Evolutionary conservation across 2,797 vertebrate species (phyloP), one percentile per base, ranked within the genome.

Genomic region (Tinamus major): DNA sequence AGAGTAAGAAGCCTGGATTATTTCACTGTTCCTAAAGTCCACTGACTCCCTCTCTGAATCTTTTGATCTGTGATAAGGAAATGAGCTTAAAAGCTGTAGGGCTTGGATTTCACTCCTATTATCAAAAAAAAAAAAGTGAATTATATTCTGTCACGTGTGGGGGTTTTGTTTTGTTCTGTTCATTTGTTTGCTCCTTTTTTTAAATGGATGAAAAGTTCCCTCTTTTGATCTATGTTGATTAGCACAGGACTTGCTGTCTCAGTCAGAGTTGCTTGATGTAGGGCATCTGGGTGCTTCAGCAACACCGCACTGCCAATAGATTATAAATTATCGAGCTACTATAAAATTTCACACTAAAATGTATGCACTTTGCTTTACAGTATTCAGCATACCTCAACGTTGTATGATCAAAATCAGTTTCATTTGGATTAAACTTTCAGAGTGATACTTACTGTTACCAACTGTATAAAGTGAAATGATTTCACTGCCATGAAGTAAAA

Each of bases 201-300:
- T 68, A 62, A 62, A 91, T 91, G 80, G 74, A 53, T 62, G 64
- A 29, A 46, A 82, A 85, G 71, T 85, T n/a, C 33, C 58, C 27
- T 87, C 65, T 46, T 87, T 68, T 82, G 64, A 82, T 92, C 65
- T 71, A 80, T 75, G 79, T 67, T 64, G 41, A 80, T 85, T 59
- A 87, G 76, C 65, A 62, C 65, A 78, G 69, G 27, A 46, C 62
- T 89, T 83, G 37, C 3, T 3, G 58, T 62, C 49, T 92, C 53
- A 93, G n/a, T 49, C 80, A 64, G 68, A 91, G 14, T 0, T 0
- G 0, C 24, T 58, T 42, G 61, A 68, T 31, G 53, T 61, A 2
- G 2, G 31, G 33, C 27, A 33, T 12, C 35, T 2, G 58, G 21
- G 44, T 80, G 61, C 48, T 49, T 64, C 0, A 29, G 51, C 63